Evolutionary conservation across 2,888 invertebrate genomes (phyloP).

Genomic region (Aelia acuminata): DNA sequence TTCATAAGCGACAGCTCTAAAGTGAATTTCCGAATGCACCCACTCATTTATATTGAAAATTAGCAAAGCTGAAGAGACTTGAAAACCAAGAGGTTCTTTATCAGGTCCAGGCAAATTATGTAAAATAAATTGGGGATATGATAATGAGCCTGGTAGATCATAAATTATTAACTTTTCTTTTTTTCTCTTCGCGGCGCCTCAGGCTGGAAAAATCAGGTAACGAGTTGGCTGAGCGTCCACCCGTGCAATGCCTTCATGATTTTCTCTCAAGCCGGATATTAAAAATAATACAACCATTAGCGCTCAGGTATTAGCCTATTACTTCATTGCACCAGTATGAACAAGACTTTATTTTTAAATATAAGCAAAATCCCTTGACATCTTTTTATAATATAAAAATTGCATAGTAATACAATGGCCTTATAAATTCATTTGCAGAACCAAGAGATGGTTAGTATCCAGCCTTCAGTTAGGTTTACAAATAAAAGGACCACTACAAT

Average conservation of each 20-base stretch:
- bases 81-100: not conserved
- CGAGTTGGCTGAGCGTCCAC: not conserved
- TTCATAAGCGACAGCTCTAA: not conserved
- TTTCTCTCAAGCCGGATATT: not conserved
- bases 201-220: not conserved
- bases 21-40: not conserved
- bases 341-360: not conserved
- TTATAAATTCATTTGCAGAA: too few relatives aligned
- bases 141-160: not conserved
- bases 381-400: too few relatives aligned
- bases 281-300: not conserved
- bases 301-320: not conserved
- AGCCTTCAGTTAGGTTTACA: too few relatives aligned
- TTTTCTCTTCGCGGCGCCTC: not conserved
- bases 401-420: too few relatives aligned
- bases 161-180: slow-evolving; percentile 31
- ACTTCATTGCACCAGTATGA: not conserved
- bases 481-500: too few relatives aligned
- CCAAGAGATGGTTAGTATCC: too few relatives aligned
- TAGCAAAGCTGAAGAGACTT: not conserved
- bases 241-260: not conserved
- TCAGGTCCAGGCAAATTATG: not conserved
- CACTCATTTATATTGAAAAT: slow-evolving; percentile 11
- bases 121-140: slow-evolving; percentile 32
- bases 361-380: too few relatives aligned